Conservation (phyloP, 1,140 invertebrate genomes). For the Frieseomelitta varia region DNA sequence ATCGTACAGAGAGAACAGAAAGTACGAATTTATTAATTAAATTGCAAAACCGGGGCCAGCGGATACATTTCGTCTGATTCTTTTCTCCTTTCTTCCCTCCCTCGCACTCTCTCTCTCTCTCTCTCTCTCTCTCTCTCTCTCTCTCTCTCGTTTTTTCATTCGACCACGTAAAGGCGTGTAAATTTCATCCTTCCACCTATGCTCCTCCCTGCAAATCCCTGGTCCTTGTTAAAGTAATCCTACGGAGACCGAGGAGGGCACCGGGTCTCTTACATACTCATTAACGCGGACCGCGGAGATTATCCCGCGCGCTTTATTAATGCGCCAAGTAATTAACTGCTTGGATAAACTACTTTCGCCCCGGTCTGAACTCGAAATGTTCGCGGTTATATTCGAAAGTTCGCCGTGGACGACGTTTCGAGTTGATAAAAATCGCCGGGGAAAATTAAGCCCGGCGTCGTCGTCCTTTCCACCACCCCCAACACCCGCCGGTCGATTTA, state of each 20-base stretch:
- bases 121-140: background rate
- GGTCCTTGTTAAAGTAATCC: conserved; percentile 50
- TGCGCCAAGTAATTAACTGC: conserved; percentile 40
- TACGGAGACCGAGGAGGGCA: background rate
- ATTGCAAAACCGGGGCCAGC: background rate
- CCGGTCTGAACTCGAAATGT: conserved; percentile 27
- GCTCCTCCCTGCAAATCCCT: conserved; percentile 26
- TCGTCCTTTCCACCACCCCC: too few species aligned
- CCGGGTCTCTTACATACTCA: conserved; percentile 50
- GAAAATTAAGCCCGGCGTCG: background rate
- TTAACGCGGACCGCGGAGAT: conserved; percentile 60
- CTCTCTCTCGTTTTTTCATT: too few species aligned
- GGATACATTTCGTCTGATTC: background rate
- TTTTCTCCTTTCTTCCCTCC: background rate
- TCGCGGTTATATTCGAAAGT: conserved; percentile 41
- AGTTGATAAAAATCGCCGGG: conserved; percentile 23
- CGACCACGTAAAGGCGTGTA: background rate
- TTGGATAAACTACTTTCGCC: conserved; percentile 31
- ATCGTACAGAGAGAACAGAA: background rate
- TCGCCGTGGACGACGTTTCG: conserved; percentile 15
- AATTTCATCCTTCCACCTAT: conserved; percentile 43
- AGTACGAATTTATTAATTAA: conserved; percentile 41
- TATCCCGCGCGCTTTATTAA: conserved; percentile 56
- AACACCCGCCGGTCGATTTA: rapidly evolving
- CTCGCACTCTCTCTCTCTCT: too few species aligned